Base-by-base conservation (phyloP, 2,797 vertebrate species). In the Pseudochirops corinnae region DNA sequence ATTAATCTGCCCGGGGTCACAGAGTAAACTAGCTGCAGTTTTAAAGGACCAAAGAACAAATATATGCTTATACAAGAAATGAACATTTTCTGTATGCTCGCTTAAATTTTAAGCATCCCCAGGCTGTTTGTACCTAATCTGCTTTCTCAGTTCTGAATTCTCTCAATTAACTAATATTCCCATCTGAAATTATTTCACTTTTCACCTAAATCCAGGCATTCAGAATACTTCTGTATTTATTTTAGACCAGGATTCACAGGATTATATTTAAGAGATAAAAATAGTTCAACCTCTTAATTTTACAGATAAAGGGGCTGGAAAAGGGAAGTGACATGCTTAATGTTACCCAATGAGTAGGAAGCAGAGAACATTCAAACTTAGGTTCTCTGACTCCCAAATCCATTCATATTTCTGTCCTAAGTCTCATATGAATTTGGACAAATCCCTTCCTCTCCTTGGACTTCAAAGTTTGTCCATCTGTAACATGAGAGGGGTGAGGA, bases 111-210 rank as follows among this genome's bases (percentile, higher is more conserved):
- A 53, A 0, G 92, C 53, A 95, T 94, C 90, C 95, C 74, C 96
- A 94, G 92, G 96, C 56, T 95, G 92, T 46, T 94, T 95, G 96
- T 46, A 13, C 87, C 92, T 62, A 52, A 95, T 94, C 93, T 92
- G 26, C 93, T 98, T 93, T 4, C 67, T 74, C 62, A 9, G 7
- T 82, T 87, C 93, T 96, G 92, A 94, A 96, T 96, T 98, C 87
- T 93, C 96, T 93, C 55, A 92, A 95, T 92, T 29, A 28, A 95
- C 28, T 33, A 96, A 2, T 56, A 93, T 96, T 97, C 92, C 95
- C 97, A 90, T 95, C 94, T 93, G 93, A 96, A 95, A 87, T 50
- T 50, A 87, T 50, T 87, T 87, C 39, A 82, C 74, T 82, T 82
- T 82, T 46, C 21, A 87, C 9, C 21, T 50, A 87, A 50, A 46